These are phyloP conservation scores for Sebastes jordani DNA, from an alignment of 2,797 vertebrate species.

Conservation along the genomic window DNA sequence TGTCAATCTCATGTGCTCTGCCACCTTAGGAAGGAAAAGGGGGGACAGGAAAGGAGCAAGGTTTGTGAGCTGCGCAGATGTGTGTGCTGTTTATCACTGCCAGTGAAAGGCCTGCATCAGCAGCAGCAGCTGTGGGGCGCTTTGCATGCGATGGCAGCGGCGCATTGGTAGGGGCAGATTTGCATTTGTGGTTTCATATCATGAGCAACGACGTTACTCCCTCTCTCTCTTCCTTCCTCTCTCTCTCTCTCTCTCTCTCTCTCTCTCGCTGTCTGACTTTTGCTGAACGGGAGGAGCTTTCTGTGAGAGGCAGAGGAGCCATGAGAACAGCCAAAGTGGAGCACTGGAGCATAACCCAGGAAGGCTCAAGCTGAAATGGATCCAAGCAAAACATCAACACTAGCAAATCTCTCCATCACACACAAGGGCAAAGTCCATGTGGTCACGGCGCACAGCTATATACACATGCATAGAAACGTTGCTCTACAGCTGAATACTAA, in stretches of 20 bases:
- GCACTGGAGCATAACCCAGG: conserved; percentile 43
- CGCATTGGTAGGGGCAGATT: conserved; percentile 64
- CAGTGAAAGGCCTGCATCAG: conserved; percentile 74
- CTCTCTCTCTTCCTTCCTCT: conserved; percentile 52
- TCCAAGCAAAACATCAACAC: conserved; percentile 56
- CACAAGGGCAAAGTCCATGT: conserved; percentile 19
- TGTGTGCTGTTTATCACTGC: conserved; percentile 68
- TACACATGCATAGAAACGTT: conserved; percentile 1
- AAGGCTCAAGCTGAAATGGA: conserved; percentile 52
- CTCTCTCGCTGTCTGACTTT: conserved; percentile 21
- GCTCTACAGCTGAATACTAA: background rate
- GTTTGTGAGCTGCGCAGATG: conserved; percentile 46
- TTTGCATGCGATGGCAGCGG: conserved; percentile 75
- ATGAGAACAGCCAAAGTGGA: conserved; percentile 45
- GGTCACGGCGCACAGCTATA: conserved; percentile 3
- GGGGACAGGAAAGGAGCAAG: conserved; percentile 38
- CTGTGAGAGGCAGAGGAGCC: conserved; percentile 24
- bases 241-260: conserved; percentile 25
- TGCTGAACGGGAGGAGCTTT: conserved; percentile 31
- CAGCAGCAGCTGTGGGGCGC: conserved; percentile 76
- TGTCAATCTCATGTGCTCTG: conserved; percentile 13
- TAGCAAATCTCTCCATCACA: conserved; percentile 42
- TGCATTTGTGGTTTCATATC: conserved; percentile 79
- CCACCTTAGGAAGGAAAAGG: conserved; percentile 17
- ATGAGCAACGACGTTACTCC: conserved; percentile 47